Evolutionary conservation across 2,888 invertebrate genomes (phyloP), one percentile per base, ranked within the genome.

Genomic region (Apodemia hepburni): DNA sequence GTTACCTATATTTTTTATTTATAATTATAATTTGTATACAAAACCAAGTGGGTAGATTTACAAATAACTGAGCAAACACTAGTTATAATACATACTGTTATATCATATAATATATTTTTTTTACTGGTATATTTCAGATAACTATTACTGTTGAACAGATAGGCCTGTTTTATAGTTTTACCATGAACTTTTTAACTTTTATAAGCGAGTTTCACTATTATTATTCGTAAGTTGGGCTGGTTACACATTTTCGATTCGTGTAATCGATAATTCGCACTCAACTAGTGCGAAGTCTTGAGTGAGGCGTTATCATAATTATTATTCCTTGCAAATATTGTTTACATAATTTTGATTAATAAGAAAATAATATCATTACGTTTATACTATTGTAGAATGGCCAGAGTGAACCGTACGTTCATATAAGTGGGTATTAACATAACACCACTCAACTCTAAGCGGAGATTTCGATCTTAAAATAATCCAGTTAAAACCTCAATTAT

Each of bases 111-210:
- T 87, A 87, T 87, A 87, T 88, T 84, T 87, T 87, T 86, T 87
- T 88, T 87, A 86, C 84, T 83, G 85, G 82, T 85, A 84, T 85
- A 85, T 87, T 87, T 85, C 86, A 88, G 85, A 88, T 87, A 82
- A 85, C 85, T 88, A 87, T 88, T 85, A 83, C 85, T 87, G 88
- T 89, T 89, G 82, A 80, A 82, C 79, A 82, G 80, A 83, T 83
- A 79, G 81, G 78, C 81, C 80, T 81, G 82, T 87, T 87, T 88
- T 87, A 86, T 87, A 87, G 86, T 85, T 77, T 86, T 85, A 85
- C 85, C 84, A 78, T 81, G 70, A 71, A 72, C 73, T 71, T 74
- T 73, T 74, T 85, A 82, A 85, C 79, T 79, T 81, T 79, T 82
- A 72, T 76, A 72, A 73, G 76, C 79, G 79, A 78, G 81, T 83